Base-by-base conservation (phyloP, 2,113 vertebrate genomes). In the Oryzias celebensis region DNA sequence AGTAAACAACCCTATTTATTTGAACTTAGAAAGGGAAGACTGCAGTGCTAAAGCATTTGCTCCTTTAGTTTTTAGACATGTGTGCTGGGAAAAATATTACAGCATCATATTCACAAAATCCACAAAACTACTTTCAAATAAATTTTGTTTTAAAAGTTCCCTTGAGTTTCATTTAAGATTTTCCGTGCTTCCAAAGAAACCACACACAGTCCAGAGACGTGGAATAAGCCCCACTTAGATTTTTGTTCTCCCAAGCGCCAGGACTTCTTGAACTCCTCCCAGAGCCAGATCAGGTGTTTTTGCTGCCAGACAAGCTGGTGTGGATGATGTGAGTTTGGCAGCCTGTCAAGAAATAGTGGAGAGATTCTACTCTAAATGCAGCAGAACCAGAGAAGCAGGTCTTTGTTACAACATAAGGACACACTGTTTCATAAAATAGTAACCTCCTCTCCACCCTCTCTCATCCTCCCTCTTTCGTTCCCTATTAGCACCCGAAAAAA, bases 391-490 rank as follows among this genome's bases (percentile, higher is more conserved):
- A 85, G 82, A 65, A 70, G 75, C 61, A 44, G 8, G 68, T 84
- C 79, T 85, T 78, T 85, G 61, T 54, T 72, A 56, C 60, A 5
- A 55, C 50, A 89, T 76, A 89, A 87, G 80, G 74, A 77, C 50
- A 67, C 58, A 80, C 77, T 89, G 85, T 89, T 85, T 73, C 55
- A 54, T 58, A 75, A 65, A 65, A 51, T 63, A 65, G 45, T 44
- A 56, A 45, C 44, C 66, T 53, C 68, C 52, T 46, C 65, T 57
- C 62, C 77, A 57, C 66, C 77, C 24, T 45, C 75, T 58, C 51
- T 77, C 74, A 14, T 62, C 61, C 56, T 49, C 69, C 59, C 70
- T 65, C 76, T 71, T 75, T 81, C 74, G 55, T 77, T 72, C 68
- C 67, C 52, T 63, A 44, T 42, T 53, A 61, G 59, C 60, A 75